These are phyloP conservation scores for Dendropsophus ebraccatus DNA, from an alignment of 2,113 vertebrate species.

Conservation along the genomic window DNA sequence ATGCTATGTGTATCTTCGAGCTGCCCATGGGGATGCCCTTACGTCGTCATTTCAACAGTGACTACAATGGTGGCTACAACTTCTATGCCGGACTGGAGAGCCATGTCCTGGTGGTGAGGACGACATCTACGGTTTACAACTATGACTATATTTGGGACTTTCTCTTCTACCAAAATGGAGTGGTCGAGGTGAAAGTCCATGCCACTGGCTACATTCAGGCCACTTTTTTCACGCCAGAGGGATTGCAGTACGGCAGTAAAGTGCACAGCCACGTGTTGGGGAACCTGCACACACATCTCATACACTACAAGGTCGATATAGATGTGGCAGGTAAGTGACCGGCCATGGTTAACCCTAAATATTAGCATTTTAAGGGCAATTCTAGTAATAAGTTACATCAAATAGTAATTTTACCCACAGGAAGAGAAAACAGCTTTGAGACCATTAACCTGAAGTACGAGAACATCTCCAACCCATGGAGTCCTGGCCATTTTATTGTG, in stretches of 20 bases:
- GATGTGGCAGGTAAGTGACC: slow-evolving; percentile 89
- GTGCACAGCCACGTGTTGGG: slow-evolving; percentile 85
- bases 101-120: slow-evolving; percentile 82
- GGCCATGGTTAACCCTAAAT: too few relatives aligned
- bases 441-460: slow-evolving; percentile 77
- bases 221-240: slow-evolving; percentile 84
- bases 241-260: slow-evolving; percentile 79
- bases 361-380: too few relatives aligned
- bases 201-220: slow-evolving; percentile 88
- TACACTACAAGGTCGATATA: slow-evolving; percentile 92
- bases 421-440: slow-evolving; percentile 86
- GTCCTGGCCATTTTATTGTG: too few relatives aligned
- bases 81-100: slow-evolving; percentile 86
- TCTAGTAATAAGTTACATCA: too few relatives aligned
- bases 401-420: slow-evolving; percentile 71
- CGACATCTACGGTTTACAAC: slow-evolving; percentile 90
- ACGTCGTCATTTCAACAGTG: slow-evolving; percentile 83
- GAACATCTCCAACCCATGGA: slow-evolving; percentile 91
- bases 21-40: slow-evolving; percentile 82
- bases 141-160: slow-evolving; percentile 97
- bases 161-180: slow-evolving; percentile 86
- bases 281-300: slow-evolving; percentile 89
- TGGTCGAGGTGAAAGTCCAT: slow-evolving; percentile 86
- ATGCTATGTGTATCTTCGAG: slow-evolving; percentile 88
- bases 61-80: slow-evolving; percentile 79